phyloP scores from a whole-genome alignment of 2,797 vertebrate species.

The Arrhamphus sclerolepis region DNA sequence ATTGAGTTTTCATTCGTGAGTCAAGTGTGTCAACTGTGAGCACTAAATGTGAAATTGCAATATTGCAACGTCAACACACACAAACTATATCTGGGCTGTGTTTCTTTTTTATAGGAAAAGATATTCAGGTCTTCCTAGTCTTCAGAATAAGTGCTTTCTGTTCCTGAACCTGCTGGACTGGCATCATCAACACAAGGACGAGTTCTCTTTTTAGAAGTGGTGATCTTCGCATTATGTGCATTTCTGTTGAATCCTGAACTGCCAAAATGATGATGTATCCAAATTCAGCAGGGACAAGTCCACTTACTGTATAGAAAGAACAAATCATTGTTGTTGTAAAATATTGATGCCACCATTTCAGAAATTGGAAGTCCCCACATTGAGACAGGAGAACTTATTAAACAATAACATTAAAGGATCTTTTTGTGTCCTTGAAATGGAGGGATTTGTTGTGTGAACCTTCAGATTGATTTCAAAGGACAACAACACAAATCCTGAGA shows the following conservation, averaged over 20 bases:
- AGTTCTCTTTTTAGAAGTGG: constrained; percentile 86
- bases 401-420: constrained; percentile 64
- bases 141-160: constrained; percentile 98
- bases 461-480: constrained; percentile 35
- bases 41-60: constrained; percentile 94
- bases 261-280: constrained; percentile 81
- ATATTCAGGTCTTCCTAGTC: constrained; percentile 99
- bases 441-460: constrained; percentile 72
- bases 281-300: constrained; percentile 77
- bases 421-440: constrained; percentile 53
- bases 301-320: constrained; percentile 69
- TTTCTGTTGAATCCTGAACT: constrained; percentile 81
- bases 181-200: constrained; percentile 86
- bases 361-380: constrained; percentile 56
- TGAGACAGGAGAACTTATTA: constrained; percentile 59
- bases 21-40: constrained; percentile 91
- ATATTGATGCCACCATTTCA: constrained; percentile 55
- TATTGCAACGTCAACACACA: constrained; percentile 87
- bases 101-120: constrained; percentile 86
- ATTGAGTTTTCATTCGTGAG: constrained; percentile 88
- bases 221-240: constrained; percentile 73
- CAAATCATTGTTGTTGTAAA: constrained; percentile 64
- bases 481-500: constrained; percentile 70
- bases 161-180: constrained; percentile 96
- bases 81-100: constrained; percentile 80